Conservation (phyloP, 1,140 invertebrate species). For the Apocrypta bakeri region DNA sequence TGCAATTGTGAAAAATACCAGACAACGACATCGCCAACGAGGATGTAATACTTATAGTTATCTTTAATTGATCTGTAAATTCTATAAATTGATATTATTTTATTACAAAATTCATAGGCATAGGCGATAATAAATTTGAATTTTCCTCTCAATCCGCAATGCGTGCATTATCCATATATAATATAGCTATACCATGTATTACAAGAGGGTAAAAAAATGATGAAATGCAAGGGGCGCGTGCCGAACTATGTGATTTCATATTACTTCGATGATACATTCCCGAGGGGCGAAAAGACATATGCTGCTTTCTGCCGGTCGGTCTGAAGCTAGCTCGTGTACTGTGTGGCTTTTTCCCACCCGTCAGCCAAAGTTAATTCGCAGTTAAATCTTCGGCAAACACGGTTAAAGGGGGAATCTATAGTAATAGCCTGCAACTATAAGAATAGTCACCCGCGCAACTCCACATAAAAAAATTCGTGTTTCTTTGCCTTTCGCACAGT, state of each 20-base stretch:
- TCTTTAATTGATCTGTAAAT: no score
- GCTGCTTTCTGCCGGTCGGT: neutral
- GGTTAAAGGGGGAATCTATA: slow-evolving; percentile 45
- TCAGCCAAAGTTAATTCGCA: slow-evolving; percentile 27
- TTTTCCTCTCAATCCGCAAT: no score
- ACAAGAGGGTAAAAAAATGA: neutral
- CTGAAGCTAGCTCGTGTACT: neutral
- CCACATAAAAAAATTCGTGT: neutral
- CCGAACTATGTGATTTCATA: neutral
- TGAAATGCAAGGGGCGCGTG: neutral
- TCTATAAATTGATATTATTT: no score
- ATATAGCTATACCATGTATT: no score
- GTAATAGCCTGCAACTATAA: no score
- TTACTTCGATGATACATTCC: slow-evolving; percentile 20
- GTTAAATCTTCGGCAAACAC: slow-evolving; percentile 39
- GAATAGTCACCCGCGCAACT: neutral
- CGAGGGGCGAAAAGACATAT: slow-evolving; percentile 30
- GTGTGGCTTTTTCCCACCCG: slow-evolving; percentile 32
- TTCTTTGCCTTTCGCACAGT: slow-evolving; percentile 53
- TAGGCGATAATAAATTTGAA: no score
- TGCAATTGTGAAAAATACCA: neutral
- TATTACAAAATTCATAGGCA: no score
- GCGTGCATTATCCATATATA: no score
- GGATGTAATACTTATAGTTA: no score
- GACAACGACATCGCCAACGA: neutral